These are phyloP conservation scores for Epinephelus awoara DNA, from an alignment of 2,797 vertebrate genomes.

Conservation along the genomic window DNA sequence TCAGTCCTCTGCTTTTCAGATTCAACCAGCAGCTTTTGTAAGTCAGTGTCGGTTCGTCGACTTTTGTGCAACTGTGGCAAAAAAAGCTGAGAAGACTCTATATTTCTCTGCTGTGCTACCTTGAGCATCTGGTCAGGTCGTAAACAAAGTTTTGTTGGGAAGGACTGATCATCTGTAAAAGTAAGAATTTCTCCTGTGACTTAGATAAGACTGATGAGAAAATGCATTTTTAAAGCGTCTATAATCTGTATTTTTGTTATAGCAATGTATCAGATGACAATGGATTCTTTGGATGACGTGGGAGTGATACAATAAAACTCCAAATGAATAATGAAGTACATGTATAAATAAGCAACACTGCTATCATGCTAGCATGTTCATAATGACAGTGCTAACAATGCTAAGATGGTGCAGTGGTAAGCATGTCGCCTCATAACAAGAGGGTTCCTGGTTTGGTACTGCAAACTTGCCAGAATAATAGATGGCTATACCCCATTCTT, in stretches of 20 bases:
- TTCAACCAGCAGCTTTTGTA: not conserved
- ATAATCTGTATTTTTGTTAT: not conserved
- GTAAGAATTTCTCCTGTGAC: not conserved
- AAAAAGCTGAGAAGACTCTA: not conserved
- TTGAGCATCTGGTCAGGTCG: not conserved
- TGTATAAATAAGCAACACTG: no score
- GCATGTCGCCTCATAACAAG: no score
- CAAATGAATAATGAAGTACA: no score
- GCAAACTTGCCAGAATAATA: no score
- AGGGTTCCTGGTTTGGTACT: no score
- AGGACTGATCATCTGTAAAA: not conserved
- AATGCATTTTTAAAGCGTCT: not conserved
- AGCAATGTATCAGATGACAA: not conserved
- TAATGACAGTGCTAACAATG: no score
- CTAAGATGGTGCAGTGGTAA: no score
- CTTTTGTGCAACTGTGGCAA: not conserved
- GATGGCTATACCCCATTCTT: no score
- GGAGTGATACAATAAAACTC: no score
- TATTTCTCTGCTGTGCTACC: not conserved
- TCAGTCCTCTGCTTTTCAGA: not conserved
- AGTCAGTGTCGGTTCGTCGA: not conserved
- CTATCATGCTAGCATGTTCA: no score
- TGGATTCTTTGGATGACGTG: no score
- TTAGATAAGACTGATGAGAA: not conserved
- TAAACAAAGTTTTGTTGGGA: conserved; percentile 2